Conservation (phyloP, 2,888 invertebrate species). For the Himalopsyche anomala region DNA sequence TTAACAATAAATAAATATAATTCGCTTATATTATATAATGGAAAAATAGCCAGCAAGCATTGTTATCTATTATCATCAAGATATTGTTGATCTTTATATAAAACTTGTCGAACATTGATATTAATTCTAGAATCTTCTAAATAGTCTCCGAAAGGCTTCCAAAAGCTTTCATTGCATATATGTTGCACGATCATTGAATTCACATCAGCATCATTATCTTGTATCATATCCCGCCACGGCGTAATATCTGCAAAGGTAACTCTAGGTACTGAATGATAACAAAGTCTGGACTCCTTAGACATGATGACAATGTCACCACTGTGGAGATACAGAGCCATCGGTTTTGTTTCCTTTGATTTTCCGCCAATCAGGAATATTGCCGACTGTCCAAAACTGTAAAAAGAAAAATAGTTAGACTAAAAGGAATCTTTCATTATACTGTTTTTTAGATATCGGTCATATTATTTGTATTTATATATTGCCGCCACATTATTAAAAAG, state of each 20-base stretch:
- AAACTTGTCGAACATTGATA: conserved; percentile 94
- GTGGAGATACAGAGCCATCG: conserved; percentile 84
- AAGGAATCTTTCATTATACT: too few relatives aligned
- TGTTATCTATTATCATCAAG: conserved; percentile 50
- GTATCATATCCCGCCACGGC: conserved; percentile 73
- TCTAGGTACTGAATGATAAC: conserved; percentile 96
- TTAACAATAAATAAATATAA: too few relatives aligned
- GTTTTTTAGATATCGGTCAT: too few relatives aligned
- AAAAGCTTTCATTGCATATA: conserved; percentile 70
- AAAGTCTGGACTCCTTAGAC: conserved; percentile 89
- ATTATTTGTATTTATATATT: too few relatives aligned
- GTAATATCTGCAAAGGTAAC: conserved; percentile 78
- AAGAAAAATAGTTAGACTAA: conserved; percentile 49
- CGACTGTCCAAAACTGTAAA: conserved; percentile 93
- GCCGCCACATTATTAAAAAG: too few relatives aligned
- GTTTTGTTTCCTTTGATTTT: conserved; percentile 79
- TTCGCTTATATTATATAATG: too few relatives aligned
- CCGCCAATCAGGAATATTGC: conserved; percentile 97
- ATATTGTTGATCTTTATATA: conserved; percentile 78
- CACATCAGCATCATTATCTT: conserved; percentile 23
- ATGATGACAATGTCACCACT: conserved; percentile 96
- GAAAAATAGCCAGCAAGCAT: background rate
- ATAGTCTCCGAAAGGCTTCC: conserved; percentile 79
- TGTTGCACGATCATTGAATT: conserved; percentile 66
- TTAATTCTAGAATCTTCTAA: conserved; percentile 89